phyloP scores from a whole-genome alignment of 2,113 vertebrate genomes.

The Empidonax alnorum region DNA sequence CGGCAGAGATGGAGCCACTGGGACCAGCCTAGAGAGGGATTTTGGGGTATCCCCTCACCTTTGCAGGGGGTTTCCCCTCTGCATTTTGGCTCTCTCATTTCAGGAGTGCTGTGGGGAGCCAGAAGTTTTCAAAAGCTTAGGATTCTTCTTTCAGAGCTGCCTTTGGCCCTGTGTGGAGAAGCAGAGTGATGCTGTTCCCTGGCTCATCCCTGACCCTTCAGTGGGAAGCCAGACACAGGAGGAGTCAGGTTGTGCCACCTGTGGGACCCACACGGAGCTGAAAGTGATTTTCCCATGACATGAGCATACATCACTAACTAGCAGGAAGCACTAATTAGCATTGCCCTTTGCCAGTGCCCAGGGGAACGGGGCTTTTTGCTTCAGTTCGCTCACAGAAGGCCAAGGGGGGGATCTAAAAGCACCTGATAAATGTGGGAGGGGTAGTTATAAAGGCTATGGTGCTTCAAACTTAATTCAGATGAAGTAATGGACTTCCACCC shows the following conservation, averaged over 20 bases:
- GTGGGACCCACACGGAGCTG: background rate
- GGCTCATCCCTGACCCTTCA: rapidly evolving
- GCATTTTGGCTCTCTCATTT: background rate
- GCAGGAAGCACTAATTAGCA: background rate
- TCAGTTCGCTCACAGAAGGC: background rate
- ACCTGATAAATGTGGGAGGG: background rate
- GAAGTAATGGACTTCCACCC: background rate
- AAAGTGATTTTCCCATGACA: background rate
- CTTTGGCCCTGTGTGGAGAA: background rate
- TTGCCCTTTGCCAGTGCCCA: background rate
- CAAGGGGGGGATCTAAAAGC: background rate
- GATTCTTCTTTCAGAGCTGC: background rate
- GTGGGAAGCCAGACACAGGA: background rate
- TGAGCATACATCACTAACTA: rapidly evolving
- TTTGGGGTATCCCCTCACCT: no score
- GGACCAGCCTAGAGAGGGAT: background rate
- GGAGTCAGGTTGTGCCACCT: background rate
- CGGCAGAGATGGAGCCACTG: rapidly evolving
- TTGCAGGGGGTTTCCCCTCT: background rate
- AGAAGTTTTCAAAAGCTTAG: background rate
- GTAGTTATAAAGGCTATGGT: background rate
- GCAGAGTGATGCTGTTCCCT: rapidly evolving
- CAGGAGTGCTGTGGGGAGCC: background rate
- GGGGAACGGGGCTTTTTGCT: background rate
- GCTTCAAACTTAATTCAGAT: background rate